Evolutionary conservation across 2,113 vertebrate species (phyloP).

Genomic region (Leuciscus idus): DNA sequence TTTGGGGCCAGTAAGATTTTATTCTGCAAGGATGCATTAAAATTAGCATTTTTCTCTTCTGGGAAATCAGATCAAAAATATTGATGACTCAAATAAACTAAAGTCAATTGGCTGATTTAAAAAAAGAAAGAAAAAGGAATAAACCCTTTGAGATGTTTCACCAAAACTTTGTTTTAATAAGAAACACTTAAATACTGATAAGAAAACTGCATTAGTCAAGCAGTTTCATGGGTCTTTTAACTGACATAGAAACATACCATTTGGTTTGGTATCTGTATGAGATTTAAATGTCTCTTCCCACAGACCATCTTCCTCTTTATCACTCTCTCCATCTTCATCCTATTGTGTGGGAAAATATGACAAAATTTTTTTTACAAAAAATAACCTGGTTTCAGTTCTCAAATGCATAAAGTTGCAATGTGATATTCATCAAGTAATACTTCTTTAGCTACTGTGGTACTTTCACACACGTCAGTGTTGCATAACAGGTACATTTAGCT

Average conservation of each 20-base stretch:
- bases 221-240: neutral
- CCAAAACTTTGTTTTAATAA: neutral
- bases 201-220: neutral
- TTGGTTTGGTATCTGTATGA: constrained; percentile 86
- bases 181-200: neutral
- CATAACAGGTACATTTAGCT: neutral
- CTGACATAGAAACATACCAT: constrained; percentile 69
- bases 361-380: neutral
- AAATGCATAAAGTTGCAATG: neutral
- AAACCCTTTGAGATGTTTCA: neutral
- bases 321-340: constrained; percentile 71
- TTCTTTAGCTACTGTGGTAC: neutral
- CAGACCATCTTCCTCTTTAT: constrained; percentile 75
- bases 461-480: neutral
- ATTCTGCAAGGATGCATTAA: too few species aligned
- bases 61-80: too few species aligned
- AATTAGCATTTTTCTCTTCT: neutral
- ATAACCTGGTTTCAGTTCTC: neutral
- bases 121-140: neutral
- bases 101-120: neutral
- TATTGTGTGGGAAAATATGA: neutral
- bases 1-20: neutral
- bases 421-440: neutral
- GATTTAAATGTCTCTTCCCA: constrained; percentile 95
- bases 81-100: neutral